Percentiles rank a stretch among this genome's conserved stretches.
phyloP scores from a whole-genome alignment of 2,113 vertebrate species.

The Deroptyus accipitrinus region DNA sequence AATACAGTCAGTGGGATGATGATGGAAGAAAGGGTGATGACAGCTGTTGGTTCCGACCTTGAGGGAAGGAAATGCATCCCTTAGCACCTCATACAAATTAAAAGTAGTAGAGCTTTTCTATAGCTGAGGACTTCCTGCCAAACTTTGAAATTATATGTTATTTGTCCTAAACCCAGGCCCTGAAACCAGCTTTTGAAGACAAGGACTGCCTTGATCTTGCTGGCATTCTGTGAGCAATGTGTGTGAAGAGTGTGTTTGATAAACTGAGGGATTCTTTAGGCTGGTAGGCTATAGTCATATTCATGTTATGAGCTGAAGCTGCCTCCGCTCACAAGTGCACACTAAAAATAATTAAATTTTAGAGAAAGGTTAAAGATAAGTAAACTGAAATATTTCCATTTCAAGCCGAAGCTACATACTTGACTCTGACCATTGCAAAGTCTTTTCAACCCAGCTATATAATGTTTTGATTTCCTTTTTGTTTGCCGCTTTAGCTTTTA shows the following conservation, averaged over 20 bases:
- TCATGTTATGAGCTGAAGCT: background rate
- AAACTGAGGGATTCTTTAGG: background rate
- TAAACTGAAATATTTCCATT: background rate
- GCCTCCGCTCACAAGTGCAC: background rate
- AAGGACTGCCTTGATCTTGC: background rate
- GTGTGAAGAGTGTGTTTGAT: background rate
- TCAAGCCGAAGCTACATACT: background rate
- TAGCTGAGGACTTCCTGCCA: background rate
- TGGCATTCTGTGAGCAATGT: background rate
- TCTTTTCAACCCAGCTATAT: background rate
- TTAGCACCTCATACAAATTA: background rate
- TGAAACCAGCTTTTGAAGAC: background rate
- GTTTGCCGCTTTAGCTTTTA: background rate
- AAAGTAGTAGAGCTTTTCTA: background rate
- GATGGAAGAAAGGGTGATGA: background rate
- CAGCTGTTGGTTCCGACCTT: background rate
- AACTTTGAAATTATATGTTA: background rate
- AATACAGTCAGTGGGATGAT: background rate
- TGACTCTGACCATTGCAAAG: background rate
- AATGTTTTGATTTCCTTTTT: background rate
- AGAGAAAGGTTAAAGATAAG: background rate
- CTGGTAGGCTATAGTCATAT: background rate
- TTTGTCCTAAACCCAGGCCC: background rate
- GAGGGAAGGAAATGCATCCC: background rate
- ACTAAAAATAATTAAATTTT: background rate